These are phyloP conservation scores for Clitarchus hookeri DNA, from an alignment of 2,888 invertebrate species.

Conservation along the genomic window DNA sequence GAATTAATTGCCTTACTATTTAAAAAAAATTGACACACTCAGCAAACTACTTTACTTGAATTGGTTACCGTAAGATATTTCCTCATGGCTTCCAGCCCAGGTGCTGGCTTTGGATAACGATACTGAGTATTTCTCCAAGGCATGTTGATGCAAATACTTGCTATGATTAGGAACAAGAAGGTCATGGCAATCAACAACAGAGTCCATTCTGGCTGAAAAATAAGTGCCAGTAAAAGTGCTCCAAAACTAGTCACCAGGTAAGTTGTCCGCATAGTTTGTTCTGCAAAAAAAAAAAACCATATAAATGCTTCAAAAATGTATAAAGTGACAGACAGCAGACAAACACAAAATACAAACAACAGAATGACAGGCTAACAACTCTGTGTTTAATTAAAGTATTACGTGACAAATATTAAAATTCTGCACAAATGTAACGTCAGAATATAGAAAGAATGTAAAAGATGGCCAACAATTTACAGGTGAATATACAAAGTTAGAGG, in stretches of 20 bases:
- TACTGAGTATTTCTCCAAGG: conserved; percentile 18
- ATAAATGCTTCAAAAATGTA: not conserved
- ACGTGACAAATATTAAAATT: too few relatives aligned
- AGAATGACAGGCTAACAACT: too few relatives aligned
- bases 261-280: conserved; percentile 22
- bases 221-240: conserved; percentile 27
- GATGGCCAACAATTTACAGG: too few relatives aligned
- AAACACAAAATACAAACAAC: too few relatives aligned
- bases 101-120: conserved; percentile 17
- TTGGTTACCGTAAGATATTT: conserved; percentile 34
- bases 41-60: too few relatives aligned
- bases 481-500: too few relatives aligned
- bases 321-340: too few relatives aligned
- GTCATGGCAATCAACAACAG: conserved; percentile 29
- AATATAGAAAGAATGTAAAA: too few relatives aligned
- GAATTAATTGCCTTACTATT: too few relatives aligned
- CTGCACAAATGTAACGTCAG: too few relatives aligned
- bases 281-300: not conserved
- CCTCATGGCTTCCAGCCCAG: conserved; percentile 32
- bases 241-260: conserved; percentile 26
- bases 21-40: too few relatives aligned
- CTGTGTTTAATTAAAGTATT: too few relatives aligned
- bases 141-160: conserved; percentile 22
- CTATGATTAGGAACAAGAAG: conserved; percentile 11
- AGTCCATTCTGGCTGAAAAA: conserved; percentile 34